Evolutionary conservation across 2,113 vertebrate genomes (phyloP), one percentile per base, ranked within the genome.

Genomic region (Acrocephalus kingi): DNA sequence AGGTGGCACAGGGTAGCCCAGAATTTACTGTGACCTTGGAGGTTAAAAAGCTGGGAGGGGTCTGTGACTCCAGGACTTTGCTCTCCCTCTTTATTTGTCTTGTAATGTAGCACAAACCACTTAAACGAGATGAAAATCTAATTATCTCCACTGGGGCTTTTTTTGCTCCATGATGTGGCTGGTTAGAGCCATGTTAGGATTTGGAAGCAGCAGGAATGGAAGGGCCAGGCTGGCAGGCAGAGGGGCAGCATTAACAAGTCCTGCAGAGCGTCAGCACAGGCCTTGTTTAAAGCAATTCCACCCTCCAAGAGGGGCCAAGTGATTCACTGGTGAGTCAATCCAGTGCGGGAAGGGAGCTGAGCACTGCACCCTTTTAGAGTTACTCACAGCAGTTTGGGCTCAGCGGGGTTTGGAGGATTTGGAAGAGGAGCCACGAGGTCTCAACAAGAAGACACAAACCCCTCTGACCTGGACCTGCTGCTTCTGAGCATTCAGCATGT

Each of bases 321-420:
- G 91, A 96, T 79, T 95, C 94, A 95, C 7, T 4, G 84, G 17
- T 96, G 96, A 91, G 55, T 96, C 94, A 96, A 51, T 5, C 31
- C 90, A 43, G 51, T 0, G n/a, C 6, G 2, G 87, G 91, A 89
- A 76, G 30, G 33, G n/a, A 86, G 84, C 73, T 4, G 5, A 92
- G 73, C 67, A 9, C 76, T 9, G 90, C 55, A 10, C 80, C 83
- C 74, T 0, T 48, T 63, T 13, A 64, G 3, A 11, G 69, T 83
- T n/a, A 64, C 9, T 84, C 77, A 52, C 58, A 13, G 45, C 0
- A 5, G 41, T 27, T 25, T 58, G 67, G 4, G 10, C 79, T 66
- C 90, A 54, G 59, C 1, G 0, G 46, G 76, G 41, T 46, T 73
- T 61, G 67, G 81, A 72, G 48, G n/a, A 30, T 22, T 33, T 6